Evolutionary conservation across 2,113 vertebrate genomes (phyloP).

Genomic region (Neodontobutis hainanensis): DNA sequence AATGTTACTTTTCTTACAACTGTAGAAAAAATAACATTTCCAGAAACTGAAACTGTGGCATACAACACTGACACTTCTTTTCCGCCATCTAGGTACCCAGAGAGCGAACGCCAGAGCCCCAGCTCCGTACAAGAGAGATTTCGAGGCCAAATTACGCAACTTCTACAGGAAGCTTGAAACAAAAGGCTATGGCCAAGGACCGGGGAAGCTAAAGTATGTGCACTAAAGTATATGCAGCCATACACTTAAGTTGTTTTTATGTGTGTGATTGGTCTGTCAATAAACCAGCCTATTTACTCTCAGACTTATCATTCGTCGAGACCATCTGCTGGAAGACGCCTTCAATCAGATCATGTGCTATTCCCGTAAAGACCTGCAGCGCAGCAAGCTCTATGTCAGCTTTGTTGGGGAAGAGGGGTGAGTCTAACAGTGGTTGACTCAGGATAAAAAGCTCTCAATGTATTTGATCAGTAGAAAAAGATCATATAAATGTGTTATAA

Average conservation of each 20-base stretch:
- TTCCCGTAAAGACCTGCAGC: conserved; percentile 92
- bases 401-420: conserved; percentile 95
- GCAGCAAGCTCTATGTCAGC: conserved; percentile 92
- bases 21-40: too few species aligned
- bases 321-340: conserved; percentile 92
- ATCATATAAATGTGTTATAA: not conserved
- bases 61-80: not conserved
- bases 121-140: conserved; percentile 92
- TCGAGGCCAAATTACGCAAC: conserved; percentile 93
- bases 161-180: conserved; percentile 94
- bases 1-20: too few species aligned
- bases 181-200: conserved; percentile 94
- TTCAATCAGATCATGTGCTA: conserved; percentile 97
- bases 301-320: conserved; percentile 91
- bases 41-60: too few species aligned
- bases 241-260: not conserved
- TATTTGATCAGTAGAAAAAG: not conserved
- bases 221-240: too few species aligned
- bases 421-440: conserved; percentile 9
- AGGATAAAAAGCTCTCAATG: too few species aligned
- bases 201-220: conserved; percentile 90
- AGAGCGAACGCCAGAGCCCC: conserved; percentile 91
- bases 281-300: not conserved
- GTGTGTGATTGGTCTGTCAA: not conserved
- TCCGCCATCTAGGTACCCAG: conserved; percentile 82